A percentile compares a stretch with the other conserved stretches of the same genome.
Evolutionary conservation across 2,113 vertebrate genomes (phyloP).

Genomic region (Patagioenas fasciata): DNA sequence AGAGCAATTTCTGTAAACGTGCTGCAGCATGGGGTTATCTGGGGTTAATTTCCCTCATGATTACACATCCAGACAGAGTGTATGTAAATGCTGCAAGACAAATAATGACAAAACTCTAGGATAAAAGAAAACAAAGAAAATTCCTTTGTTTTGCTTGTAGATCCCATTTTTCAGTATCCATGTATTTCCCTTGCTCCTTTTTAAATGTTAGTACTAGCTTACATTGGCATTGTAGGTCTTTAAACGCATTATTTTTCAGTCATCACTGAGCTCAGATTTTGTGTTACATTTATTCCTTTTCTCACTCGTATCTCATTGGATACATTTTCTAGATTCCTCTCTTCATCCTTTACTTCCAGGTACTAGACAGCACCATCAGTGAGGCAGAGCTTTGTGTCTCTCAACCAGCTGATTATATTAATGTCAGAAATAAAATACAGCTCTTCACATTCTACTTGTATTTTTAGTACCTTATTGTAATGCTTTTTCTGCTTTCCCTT

Average conservation of each 20-base stretch:
- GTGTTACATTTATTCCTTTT: background rate
- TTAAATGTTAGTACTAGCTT: background rate
- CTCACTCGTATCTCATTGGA: background rate
- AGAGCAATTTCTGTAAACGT: slow-evolving; percentile 38
- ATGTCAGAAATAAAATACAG: slow-evolving; percentile 21
- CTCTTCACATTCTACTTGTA: background rate
- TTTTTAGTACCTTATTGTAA: slow-evolving; percentile 31
- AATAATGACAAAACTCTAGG: background rate
- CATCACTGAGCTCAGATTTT: background rate
- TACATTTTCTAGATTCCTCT: background rate
- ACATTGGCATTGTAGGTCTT: background rate
- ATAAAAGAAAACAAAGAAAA: background rate
- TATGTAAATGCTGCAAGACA: slow-evolving; percentile 39
- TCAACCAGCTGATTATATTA: background rate
- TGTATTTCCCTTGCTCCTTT: background rate
- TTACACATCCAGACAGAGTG: slow-evolving; percentile 42
- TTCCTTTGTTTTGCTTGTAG: background rate
- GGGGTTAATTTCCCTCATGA: slow-evolving; percentile 53
- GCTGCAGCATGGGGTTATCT: slow-evolving; percentile 27
- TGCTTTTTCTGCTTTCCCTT: background rate
- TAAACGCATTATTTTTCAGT: background rate
- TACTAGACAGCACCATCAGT: background rate
- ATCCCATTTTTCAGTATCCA: background rate
- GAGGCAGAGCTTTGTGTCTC: background rate
- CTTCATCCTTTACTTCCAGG: background rate